Base-by-base conservation (phyloP, 1,140 invertebrate genomes). In the Mamestra configurata region DNA sequence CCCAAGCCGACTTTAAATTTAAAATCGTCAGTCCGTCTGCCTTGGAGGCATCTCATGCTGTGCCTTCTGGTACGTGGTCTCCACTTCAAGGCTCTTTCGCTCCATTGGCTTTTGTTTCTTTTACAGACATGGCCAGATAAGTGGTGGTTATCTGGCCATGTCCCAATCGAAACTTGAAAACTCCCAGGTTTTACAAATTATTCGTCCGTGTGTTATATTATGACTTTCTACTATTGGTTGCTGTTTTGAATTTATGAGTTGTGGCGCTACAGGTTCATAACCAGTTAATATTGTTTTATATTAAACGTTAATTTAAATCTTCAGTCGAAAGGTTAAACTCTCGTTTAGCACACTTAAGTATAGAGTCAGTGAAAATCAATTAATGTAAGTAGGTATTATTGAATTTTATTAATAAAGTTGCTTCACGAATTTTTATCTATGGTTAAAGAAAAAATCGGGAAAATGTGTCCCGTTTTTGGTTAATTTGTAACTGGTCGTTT, bases 191-290 rank as follows among this genome's bases (percentile, higher is more conserved):
- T 22, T 15, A 4, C 4, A 64, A 31, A 5, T 7, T 49, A 4
- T 46, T 5, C 6, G 6, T 43, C 40, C 13, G 57, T 76, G 40
- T 76, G 57, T 76, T 57, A 49, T 35, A n/a, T n/a, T n/a, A 24
- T 76, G 31, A 76, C 73, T 76, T 76, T 76, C 55, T 49, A 61
- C 24, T 37, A 76, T 64, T 76, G 27, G 27, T 31, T 31, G 73
- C 57, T 76, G 43, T 76, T 76, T 76, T 76, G 35, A 76, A 64
- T 64, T 76, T 57, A 76, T 73, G 49, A 59, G 49, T 73, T 3
- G 53, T 40, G 18, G 35, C 35, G 53, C 24, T 71, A 71, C 68
- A 49, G 43, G 71, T 73, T 40, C 51, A 73, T 73, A 73, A 24
- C 51, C 71, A 73, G 18, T 73, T 73, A 18, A 43, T 57, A 57